Evolutionary conservation across 2,113 vertebrate species (phyloP).

Genomic region (Myrmecobius fasciatus): DNA sequence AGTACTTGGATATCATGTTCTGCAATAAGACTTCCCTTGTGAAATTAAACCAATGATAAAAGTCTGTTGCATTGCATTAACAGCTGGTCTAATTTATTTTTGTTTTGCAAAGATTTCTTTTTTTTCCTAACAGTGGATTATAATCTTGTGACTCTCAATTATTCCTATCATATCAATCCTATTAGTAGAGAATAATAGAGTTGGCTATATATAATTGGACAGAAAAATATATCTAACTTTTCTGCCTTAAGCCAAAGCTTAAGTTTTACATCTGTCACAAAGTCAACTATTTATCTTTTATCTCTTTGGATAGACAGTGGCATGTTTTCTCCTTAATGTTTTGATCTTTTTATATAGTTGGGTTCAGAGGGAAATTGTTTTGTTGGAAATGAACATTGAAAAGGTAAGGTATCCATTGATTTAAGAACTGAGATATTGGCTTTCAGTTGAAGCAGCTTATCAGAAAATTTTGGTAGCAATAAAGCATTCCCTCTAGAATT

Average conservation of each 20-base stretch:
- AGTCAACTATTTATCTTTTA: constrained; percentile 16
- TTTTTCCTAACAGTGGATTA: not conserved
- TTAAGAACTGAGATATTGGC: constrained; percentile 28
- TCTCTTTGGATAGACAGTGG: not conserved
- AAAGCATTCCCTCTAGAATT: constrained; percentile 73
- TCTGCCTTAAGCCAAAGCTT: constrained; percentile 9
- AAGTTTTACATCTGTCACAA: constrained; percentile 6
- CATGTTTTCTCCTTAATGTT: not conserved
- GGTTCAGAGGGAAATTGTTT: constrained; percentile 43
- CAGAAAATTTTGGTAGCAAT: constrained; percentile 42
- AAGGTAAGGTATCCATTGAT: constrained; percentile 19
- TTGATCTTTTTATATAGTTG: not conserved
- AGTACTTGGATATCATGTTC: not conserved
- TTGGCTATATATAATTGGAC: not conserved
- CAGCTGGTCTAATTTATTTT: not conserved
- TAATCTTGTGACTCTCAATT: not conserved
- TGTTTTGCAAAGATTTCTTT: not conserved
- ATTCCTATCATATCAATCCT: not conserved
- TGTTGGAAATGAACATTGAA: not conserved
- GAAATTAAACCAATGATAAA: not conserved
- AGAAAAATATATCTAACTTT: constrained; percentile 8
- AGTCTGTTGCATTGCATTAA: not conserved
- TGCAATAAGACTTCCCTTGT: not conserved
- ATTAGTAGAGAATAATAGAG: not conserved
- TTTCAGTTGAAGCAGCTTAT: constrained; percentile 55